Evolutionary conservation across 2,113 vertebrate species (phyloP), one percentile per base, ranked within the genome.

Genomic region (Corythornis cristatus): DNA sequence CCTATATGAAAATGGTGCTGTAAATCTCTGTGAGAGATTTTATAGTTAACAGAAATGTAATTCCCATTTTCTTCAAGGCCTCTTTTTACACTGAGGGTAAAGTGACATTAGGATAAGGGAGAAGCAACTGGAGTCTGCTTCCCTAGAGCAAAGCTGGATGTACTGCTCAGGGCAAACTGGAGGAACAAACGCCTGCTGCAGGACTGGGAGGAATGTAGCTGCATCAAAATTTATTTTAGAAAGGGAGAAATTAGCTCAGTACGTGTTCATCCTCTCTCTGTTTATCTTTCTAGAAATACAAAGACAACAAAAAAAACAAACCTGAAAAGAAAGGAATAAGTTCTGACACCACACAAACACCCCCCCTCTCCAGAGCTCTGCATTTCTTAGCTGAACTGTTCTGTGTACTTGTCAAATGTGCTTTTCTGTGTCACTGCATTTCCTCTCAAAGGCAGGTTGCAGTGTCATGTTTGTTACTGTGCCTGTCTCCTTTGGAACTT

Each of bases 381-480:
- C 25, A 9, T 71, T 83, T 56, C 85, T 33, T 22, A 74, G 79
- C 65, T 93, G 88, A 81, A 12, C 76, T 90, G 35, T 1, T 1
- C 51, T 18, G 20, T 83, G 88, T 80, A 58, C 79, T 86, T 95
- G 92, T 93, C 76, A 88, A 60, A 94, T 22, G 12, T 5, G 68
- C 57, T 96, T 90, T 91, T 91, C 86, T 92, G 73, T 93, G 90
- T 83, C 88, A 81, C 83, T 90, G 92, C 31, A 70, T 83, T 81
- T 74, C 72, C 37, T 67, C 11, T 11, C 56, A 42, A 60, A 90
- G 76, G 42, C 65, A 83, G 51, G 60, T 26, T 86, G 68, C 31
- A 43, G 12, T 81, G 89, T 83, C 80, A 84, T 60, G 31, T 28
- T 71, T 90, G 72, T 67, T 42, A 11, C 60, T 51, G 72, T 1